A percentile compares a stretch with the other conserved stretches of the same genome.
These are phyloP conservation scores for Botia almorhae DNA, from an alignment of 2,797 vertebrate genomes.

Conservation along the genomic window DNA sequence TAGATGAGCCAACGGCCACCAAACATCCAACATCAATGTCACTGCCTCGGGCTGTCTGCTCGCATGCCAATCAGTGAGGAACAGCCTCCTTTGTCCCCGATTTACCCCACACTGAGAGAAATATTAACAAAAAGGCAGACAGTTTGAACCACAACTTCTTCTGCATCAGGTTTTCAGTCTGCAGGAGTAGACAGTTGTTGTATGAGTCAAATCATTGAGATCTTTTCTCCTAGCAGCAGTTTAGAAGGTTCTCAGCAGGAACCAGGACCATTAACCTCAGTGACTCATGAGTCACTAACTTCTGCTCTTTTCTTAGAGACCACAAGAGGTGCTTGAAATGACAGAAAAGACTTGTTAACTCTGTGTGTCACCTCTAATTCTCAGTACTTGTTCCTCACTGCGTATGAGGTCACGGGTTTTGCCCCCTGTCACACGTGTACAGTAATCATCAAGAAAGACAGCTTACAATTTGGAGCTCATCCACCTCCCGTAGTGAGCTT, in stretches of 20 bases:
- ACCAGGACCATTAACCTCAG: conserved; percentile 18
- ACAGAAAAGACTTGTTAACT: conserved; percentile 15
- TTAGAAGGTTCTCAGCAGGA: neutral
- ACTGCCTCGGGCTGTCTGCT: conserved; percentile 45
- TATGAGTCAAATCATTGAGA: conserved; percentile 9
- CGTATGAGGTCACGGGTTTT: conserved; percentile 1
- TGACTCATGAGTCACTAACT: conserved; percentile 32
- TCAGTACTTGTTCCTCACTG: conserved; percentile 1
- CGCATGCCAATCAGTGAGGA: conserved; percentile 20
- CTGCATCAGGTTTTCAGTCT: neutral
- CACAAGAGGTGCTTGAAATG: conserved; percentile 24
- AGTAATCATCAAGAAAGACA: conserved; percentile 31
- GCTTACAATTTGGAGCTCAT: conserved; percentile 25
- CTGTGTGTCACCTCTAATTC: conserved; percentile 7
- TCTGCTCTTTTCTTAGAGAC: conserved; percentile 26
- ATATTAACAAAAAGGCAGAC: conserved; percentile 36
- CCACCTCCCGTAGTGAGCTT: conserved; percentile 32
- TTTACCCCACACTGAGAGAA: conserved; percentile 5
- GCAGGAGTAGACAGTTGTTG: neutral
- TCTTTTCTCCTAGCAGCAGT: neutral
- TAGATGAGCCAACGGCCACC: conserved; percentile 27
- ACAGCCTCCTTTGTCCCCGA: conserved; percentile 27
- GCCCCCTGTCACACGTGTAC: neutral
- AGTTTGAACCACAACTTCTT: neutral
- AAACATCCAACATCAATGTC: conserved; percentile 43